phyloP scores from a whole-genome alignment of 2,113 vertebrate genomes.

The Canis aureus region DNA sequence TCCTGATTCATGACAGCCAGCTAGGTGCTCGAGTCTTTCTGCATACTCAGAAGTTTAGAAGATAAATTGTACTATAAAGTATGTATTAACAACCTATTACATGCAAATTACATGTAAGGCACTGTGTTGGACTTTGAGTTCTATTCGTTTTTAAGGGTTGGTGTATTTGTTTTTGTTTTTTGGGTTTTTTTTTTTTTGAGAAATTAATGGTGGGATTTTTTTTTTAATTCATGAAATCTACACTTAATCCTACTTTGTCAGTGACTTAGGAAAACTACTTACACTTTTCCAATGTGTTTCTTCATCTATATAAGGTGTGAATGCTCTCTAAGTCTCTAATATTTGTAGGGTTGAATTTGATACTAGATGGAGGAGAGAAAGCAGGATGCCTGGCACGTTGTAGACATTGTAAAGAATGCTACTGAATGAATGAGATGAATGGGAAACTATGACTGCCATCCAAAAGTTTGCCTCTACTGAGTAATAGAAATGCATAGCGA shows the following conservation, averaged over 20 bases:
- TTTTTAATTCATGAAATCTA: not conserved
- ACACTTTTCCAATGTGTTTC: not conserved
- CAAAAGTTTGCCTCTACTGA: not conserved
- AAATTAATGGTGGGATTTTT: not conserved
- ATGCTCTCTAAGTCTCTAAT: accelerated
- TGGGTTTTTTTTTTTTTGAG: not conserved
- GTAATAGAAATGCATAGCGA: not conserved
- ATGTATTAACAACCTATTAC: accelerated
- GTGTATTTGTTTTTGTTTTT: not conserved
- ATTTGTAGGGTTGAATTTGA: not conserved
- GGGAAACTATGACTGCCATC: not conserved
- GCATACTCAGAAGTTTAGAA: not conserved
- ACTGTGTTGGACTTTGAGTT: not conserved
- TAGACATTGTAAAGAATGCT: accelerated
- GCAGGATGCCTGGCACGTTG: not conserved
- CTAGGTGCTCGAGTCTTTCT: not conserved
- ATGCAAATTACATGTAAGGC: not conserved
- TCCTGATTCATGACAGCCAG: not conserved
- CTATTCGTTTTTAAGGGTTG: not conserved
- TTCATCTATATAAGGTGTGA: not conserved
- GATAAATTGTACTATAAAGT: not conserved
- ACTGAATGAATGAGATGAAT: not conserved
- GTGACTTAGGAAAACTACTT: not conserved
- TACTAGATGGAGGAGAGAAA: not conserved
- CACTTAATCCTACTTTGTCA: not conserved